Evolutionary conservation across 2,888 invertebrate species (phyloP).

Genomic region (Stenodera caucasica): DNA sequence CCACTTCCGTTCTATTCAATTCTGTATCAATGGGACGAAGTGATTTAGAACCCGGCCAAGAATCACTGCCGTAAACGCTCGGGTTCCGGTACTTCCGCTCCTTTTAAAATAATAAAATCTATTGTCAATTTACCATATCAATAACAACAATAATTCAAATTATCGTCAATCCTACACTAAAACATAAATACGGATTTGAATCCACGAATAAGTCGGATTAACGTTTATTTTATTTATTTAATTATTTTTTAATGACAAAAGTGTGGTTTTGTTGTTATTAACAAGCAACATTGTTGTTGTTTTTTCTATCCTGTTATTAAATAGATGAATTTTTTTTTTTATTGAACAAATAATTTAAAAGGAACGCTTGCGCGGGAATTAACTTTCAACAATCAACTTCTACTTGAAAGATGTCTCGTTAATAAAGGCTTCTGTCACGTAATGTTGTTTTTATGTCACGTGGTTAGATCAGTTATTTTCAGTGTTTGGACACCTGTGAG

Average conservation of each 20-base stretch:
- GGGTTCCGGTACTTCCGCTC: conserved; percentile 45
- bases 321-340: not conserved
- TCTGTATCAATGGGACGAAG: conserved; percentile 36
- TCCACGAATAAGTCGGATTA: too few species aligned
- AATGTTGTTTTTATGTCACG: conserved; percentile 25
- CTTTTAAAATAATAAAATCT: conserved; percentile 30
- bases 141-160: not conserved
- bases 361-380: conserved; percentile 8
- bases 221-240: too few species aligned
- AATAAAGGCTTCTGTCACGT: conserved; percentile 17
- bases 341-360: conserved; percentile 1
- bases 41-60: conserved; percentile 39
- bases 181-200: too few species aligned
- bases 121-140: conserved; percentile 29
- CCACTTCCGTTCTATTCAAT: conserved; percentile 46
- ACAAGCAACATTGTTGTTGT: not conserved
- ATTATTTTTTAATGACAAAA: too few species aligned
- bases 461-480: conserved; percentile 21
- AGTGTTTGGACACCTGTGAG: conserved; percentile 28
- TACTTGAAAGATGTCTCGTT: conserved; percentile 9
- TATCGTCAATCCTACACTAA: too few species aligned
- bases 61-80: conserved; percentile 39
- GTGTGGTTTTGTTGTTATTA: not conserved
- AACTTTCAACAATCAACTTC: conserved; percentile 6
- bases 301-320: not conserved